phyloP scores from a whole-genome alignment of 2,113 vertebrate genomes.

The Rhipidura dahli region DNA sequence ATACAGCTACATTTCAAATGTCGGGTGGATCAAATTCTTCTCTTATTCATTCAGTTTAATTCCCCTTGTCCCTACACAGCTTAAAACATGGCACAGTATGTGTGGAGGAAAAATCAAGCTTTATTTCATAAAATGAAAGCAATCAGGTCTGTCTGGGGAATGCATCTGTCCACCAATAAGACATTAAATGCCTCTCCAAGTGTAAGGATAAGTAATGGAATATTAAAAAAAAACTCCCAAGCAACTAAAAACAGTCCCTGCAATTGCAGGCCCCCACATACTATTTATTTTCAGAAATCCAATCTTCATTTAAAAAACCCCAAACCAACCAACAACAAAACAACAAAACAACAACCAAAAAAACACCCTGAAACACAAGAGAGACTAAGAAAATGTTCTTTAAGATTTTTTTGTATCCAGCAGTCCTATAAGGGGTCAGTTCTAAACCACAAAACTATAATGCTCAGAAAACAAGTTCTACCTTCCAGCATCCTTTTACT shows the following conservation, averaged over 20 bases:
- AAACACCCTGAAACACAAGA: not conserved
- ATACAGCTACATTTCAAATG: not conserved
- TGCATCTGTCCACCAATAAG: not conserved
- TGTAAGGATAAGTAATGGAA: not conserved
- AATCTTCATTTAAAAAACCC: not conserved
- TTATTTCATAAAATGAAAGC: not conserved
- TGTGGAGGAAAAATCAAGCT: not conserved
- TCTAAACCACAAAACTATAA: not conserved
- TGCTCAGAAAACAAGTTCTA: not conserved
- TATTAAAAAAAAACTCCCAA: not conserved
- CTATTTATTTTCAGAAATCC: not conserved
- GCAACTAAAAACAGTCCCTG: not conserved
- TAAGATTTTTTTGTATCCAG: not conserved
- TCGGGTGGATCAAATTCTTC: slow-evolving; percentile 16
- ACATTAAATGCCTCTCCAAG: not conserved
- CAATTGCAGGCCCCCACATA: not conserved
- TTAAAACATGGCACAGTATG: not conserved
- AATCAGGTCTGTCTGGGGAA: slow-evolving; percentile 1
- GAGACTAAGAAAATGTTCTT: not conserved
- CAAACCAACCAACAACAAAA: not conserved
- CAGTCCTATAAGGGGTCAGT: not conserved
- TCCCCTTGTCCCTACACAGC: not conserved
- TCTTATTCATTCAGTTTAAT: not conserved
- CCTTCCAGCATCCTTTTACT: not conserved
- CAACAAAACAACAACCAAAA: not conserved